Conservation (phyloP, 2,113 vertebrate genomes). For the Oplegnathus fasciatus region DNA sequence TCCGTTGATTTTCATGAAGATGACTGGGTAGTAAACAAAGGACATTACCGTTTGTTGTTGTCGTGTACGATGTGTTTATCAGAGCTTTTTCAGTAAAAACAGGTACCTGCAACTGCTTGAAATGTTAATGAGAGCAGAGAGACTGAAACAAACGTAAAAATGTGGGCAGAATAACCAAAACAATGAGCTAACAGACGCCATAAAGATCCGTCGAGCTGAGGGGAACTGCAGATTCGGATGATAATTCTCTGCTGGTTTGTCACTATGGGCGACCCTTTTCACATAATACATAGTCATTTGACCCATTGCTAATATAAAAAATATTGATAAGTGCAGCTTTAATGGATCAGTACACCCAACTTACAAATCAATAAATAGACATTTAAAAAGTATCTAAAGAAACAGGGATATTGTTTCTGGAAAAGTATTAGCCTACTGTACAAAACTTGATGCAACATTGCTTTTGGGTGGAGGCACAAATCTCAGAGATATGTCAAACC, state of each 20-base stretch:
- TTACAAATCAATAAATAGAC: background rate
- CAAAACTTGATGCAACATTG: too few species aligned
- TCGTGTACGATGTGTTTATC: background rate
- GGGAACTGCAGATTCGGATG: background rate
- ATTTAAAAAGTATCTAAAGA: background rate
- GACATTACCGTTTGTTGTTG: background rate
- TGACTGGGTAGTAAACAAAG: too few species aligned
- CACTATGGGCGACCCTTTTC: background rate
- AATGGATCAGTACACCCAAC: background rate
- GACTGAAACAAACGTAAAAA: background rate
- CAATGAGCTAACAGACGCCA: background rate
- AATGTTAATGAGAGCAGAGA: too few species aligned
- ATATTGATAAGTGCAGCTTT: background rate
- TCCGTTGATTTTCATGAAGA: too few species aligned
- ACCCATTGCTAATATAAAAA: background rate
- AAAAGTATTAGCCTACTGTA: too few species aligned
- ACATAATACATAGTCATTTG: background rate
- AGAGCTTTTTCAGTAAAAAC: too few species aligned
- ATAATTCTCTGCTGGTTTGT: background rate
- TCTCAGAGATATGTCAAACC: too few species aligned
- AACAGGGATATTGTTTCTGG: background rate
- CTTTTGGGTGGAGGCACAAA: too few species aligned
- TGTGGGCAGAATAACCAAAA: too few species aligned
- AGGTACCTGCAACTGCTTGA: background rate
- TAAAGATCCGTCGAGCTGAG: background rate